phyloP scores from a whole-genome alignment of 2,888 invertebrate species.

The Caradrina kadenii region DNA sequence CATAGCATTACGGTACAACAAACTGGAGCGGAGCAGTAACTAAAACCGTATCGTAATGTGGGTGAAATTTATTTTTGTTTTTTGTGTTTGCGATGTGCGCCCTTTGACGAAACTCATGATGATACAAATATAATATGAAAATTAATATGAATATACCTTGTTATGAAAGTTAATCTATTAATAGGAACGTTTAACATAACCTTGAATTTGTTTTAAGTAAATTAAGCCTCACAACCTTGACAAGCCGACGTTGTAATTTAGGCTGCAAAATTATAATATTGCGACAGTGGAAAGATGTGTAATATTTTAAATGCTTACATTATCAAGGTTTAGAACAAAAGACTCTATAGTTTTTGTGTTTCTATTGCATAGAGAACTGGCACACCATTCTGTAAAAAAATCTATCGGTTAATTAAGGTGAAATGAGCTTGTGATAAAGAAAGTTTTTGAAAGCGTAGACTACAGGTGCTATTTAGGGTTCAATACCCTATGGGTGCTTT shows the following conservation, averaged over 20 bases:
- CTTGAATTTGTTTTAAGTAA: constrained; percentile 3
- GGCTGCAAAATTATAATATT: background rate
- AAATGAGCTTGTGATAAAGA: too few species aligned
- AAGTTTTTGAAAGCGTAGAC: too few species aligned
- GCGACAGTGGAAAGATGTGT: background rate
- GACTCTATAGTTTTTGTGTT: background rate
- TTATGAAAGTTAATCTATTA: constrained; percentile 4
- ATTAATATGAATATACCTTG: background rate
- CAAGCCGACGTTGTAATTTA: background rate
- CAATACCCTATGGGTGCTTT: too few species aligned
- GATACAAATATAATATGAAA: background rate
- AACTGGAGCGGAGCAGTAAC: too few species aligned
- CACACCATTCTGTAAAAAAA: too few species aligned
- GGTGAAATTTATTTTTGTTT: too few species aligned
- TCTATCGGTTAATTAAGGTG: too few species aligned
- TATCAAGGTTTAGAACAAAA: background rate
- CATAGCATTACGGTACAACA: too few species aligned
- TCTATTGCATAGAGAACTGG: background rate
- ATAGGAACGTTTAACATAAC: background rate
- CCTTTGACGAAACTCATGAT: constrained; percentile 1
- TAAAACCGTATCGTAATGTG: too few species aligned
- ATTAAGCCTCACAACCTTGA: background rate
- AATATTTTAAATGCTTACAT: background rate
- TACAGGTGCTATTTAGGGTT: too few species aligned
- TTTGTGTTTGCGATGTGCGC: background rate